Evolutionary conservation across 2,888 invertebrate species (phyloP).

Genomic region (Julus scanicus): DNA sequence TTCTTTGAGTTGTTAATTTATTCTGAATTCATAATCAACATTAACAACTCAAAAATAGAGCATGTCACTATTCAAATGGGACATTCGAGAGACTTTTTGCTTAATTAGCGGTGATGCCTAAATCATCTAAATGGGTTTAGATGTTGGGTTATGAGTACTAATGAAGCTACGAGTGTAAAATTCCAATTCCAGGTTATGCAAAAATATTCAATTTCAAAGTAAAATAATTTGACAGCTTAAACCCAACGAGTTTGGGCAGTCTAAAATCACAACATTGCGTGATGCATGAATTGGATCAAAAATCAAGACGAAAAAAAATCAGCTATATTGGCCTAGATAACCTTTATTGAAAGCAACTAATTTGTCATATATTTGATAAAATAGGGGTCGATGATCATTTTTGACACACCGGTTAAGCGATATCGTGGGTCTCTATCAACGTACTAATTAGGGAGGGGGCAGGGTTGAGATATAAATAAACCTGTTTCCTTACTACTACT

Average conservation of each 20-base stretch:
- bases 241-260: no score
- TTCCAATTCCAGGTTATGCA: no score
- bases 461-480: no score
- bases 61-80: background rate
- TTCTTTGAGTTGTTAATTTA: background rate
- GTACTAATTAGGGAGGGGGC: background rate
- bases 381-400: background rate
- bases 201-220: no score
- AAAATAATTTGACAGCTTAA: no score
- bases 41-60: background rate
- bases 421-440: background rate
- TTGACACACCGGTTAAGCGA: background rate
- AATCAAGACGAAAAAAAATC: background rate
- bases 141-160: no score
- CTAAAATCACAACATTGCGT: no score
- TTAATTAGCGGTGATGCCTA: no score
- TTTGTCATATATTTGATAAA: background rate
- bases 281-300: background rate
- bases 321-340: background rate
- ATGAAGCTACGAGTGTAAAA: no score
- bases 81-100: background rate
- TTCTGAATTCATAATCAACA: background rate
- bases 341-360: background rate
- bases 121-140: no score
- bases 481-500: background rate